Base-by-base conservation (phyloP, 2,888 invertebrate species). In the Perizoma flavofasciatum region DNA sequence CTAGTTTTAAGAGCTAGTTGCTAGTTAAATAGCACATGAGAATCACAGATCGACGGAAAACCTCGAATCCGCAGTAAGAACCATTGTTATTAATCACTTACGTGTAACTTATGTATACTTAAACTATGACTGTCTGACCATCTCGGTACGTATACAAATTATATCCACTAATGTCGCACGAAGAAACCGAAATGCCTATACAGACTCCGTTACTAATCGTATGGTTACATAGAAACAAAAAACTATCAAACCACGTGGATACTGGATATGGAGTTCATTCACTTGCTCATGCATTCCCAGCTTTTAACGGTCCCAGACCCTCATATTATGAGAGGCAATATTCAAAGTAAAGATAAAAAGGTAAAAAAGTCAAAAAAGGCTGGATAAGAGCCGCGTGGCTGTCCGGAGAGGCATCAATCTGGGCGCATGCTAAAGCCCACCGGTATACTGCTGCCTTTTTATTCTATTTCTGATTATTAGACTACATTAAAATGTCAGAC, bases 401-500 rank as follows among this genome's bases (percentile, higher is more conserved):
- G 69, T 72, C 72, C 68, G 63, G 76, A 70, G 77, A 77, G 74
- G 85, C 88, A 88, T 89, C 89, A 89, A 91, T 89, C 89, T 84
- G 82, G 74, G 70, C 74, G 77, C 80, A 82, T 85, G 89, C 88
- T 88, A 85, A 89, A 91, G 89, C 88, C 88, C 88, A 88, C 87
- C 86, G 85, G 83, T 85, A 79, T 81, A 83, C 81, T 82, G 72
- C 73, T 71, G 67, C 66, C 71, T 85, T 86, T 89, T 88, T 86
- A 70, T 82, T 82, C 77, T 80, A 73, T 84, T 86, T 85, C 83
- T 81, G 85, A 87, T 90, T 91, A 90, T 90, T 90, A 90, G 86
- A 81, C 85, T 85, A 89, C 89, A 89, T 90, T 90, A 89, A 89
- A 89, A 88, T 85, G 81, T 88, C 79, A 78, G 81, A 47, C 86